Evolutionary conservation across 2,888 invertebrate species (phyloP), one percentile per base, ranked within the genome.

Genomic region (Metallyticus violacea): DNA sequence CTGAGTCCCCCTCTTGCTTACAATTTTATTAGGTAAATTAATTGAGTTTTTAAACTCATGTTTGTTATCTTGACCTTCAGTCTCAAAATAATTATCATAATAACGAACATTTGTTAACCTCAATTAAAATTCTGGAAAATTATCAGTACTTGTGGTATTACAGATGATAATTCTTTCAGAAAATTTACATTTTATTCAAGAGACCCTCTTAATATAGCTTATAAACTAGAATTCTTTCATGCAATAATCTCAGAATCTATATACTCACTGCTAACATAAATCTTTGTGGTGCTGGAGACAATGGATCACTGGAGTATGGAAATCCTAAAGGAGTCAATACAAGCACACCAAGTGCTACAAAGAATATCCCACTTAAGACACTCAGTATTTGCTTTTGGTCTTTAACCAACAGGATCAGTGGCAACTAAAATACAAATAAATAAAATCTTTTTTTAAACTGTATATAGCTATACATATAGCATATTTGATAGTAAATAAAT

Each of bases 251-350:
- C 25, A 7, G 6, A n/a, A 6, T 80, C 2, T 1, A 9, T 62
- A 15, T 1, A 86, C 92, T 92, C 92, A 96, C 97, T 91, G 95
- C 93, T 90, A 96, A 92, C 94, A 97, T 95, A 90, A 96, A 94
- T 87, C 97, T 93, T 92, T 97, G 96, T 84, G 96, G 96, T 62
- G 95, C 93, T 22, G 95, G 94, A 80, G 93, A 91, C 9, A 91
- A 90, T 5, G 93, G 92, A 89, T 95, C 93, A 25, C 94, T 94
- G 88, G 95, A 94, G 92, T 96, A 97, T 0, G 97, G 96, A 91
- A 95, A 95, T 83, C 96, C 96, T 86, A 96, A 91, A 28, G 94
- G 94, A n/a, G 96, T 95, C 84, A 95, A 92, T 88, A 94, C 91
- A 83, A 96, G 91, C 90, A 94, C 90, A 89, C 93, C 92, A 85